These are phyloP conservation scores for Tenebrosternarchus preto DNA, from an alignment of 2,113 vertebrate genomes.

Conservation along the genomic window DNA sequence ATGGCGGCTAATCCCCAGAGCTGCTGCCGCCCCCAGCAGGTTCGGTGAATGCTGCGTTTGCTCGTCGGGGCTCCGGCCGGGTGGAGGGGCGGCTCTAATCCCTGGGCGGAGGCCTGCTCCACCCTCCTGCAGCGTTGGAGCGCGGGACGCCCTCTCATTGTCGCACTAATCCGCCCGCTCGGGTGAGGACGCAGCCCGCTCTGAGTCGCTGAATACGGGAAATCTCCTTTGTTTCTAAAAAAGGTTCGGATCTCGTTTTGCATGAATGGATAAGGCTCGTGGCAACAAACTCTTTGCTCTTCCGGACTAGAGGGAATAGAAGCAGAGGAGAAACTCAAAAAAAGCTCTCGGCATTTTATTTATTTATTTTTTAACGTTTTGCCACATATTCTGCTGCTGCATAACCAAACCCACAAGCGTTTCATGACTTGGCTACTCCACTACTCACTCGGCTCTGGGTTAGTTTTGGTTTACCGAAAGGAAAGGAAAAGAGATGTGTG, in stretches of 20 bases:
- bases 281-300: too few relatives aligned
- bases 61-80: constrained; percentile 46
- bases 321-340: too few relatives aligned
- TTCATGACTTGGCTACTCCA: too few relatives aligned
- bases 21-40: constrained; percentile 56
- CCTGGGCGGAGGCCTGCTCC: constrained; percentile 58
- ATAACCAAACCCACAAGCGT: too few relatives aligned
- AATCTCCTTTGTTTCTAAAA: constrained; percentile 54
- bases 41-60: constrained; percentile 35
- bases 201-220: constrained; percentile 44
- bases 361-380: too few relatives aligned
- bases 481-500: too few relatives aligned
- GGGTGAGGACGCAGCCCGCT: constrained; percentile 60
- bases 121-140: constrained; percentile 47
- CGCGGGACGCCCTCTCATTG: constrained; percentile 57
- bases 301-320: too few relatives aligned
- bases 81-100: constrained; percentile 59
- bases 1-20: constrained; percentile 64
- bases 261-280: too few relatives aligned
- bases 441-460: constrained; percentile 36
- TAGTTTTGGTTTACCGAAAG: constrained; percentile 49
- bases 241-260: background rate
- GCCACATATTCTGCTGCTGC: too few relatives aligned
- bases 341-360: too few relatives aligned
- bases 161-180: constrained; percentile 65